Conservation (phyloP, 2,113 vertebrate species). For the Trogon melanurus region DNA sequence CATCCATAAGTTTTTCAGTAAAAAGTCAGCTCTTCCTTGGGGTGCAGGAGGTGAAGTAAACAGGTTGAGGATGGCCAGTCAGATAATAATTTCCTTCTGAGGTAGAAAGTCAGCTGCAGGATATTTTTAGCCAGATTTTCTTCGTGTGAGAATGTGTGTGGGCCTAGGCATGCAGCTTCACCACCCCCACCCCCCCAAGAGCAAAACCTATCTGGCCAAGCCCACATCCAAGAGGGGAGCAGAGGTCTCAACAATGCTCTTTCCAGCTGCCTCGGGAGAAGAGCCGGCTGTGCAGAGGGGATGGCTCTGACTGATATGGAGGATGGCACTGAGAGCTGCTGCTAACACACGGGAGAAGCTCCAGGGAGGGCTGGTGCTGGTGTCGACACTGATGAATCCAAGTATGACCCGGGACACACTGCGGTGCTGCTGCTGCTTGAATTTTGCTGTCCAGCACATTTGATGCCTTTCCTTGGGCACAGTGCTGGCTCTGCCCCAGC, state of each 20-base stretch:
- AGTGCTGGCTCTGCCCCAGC: not conserved
- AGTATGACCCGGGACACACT: rapidly evolving
- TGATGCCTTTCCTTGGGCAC: not conserved
- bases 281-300: not conserved
- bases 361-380: not conserved
- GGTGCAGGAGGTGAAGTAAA: not conserved
- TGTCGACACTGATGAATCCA: not conserved
- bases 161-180: not conserved
- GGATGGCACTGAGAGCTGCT: not conserved
- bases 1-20: not conserved
- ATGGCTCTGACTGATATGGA: too few relatives aligned
- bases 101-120: not conserved
- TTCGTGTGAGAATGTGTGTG: not conserved
- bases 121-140: not conserved
- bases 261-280: not conserved
- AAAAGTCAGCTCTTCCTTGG: not conserved
- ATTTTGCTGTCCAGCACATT: not conserved
- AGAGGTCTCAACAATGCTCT: not conserved
- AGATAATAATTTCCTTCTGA: not conserved
- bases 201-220: not conserved
- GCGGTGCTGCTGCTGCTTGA: not conserved
- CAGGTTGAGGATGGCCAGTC: not conserved
- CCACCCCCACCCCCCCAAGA: not conserved
- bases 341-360: rapidly evolving
- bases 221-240: not conserved